Evolutionary conservation across 2,113 vertebrate genomes (phyloP).

Genomic region (Semicossyphus pulcher): DNA sequence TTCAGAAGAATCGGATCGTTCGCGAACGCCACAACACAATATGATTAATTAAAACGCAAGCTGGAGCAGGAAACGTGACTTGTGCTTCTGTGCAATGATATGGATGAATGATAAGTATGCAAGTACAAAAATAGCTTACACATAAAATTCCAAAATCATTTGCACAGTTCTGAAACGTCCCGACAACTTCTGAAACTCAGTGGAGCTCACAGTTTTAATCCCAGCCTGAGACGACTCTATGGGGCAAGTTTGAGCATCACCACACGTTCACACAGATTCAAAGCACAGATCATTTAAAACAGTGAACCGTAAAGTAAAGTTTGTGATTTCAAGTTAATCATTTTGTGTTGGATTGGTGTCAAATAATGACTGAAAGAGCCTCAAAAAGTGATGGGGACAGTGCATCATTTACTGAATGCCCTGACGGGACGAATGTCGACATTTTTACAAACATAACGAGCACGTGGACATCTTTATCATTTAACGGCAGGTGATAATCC

Average conservation of each 20-base stretch:
- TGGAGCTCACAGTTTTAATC: conserved; percentile 27
- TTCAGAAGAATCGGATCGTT: no score
- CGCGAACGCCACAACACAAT: no score
- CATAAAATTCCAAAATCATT: not conserved
- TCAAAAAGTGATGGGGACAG: not conserved
- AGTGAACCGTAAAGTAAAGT: not conserved
- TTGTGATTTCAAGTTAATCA: not conserved
- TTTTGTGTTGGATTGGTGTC: not conserved
- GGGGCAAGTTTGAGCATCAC: conserved; percentile 48
- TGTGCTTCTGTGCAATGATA: not conserved
- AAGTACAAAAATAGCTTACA: not conserved
- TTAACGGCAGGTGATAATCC: conserved; percentile 4
- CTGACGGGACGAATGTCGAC: not conserved
- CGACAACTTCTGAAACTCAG: conserved; percentile 28
- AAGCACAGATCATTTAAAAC: not conserved
- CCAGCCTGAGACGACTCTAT: conserved; percentile 19
- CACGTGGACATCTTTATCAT: not conserved
- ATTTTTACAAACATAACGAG: not conserved
- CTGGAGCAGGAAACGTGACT: not conserved
- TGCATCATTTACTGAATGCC: not conserved
- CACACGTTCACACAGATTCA: conserved; percentile 6
- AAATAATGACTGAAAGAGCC: conserved; percentile 19
- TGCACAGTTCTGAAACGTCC: conserved; percentile 16
- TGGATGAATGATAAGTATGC: not conserved
- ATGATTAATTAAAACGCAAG: not conserved